Percentiles rank a stretch among this genome's conserved stretches.
Conservation (phyloP, 2,797 vertebrate genomes). For the Sciurus vulgaris region DNA sequence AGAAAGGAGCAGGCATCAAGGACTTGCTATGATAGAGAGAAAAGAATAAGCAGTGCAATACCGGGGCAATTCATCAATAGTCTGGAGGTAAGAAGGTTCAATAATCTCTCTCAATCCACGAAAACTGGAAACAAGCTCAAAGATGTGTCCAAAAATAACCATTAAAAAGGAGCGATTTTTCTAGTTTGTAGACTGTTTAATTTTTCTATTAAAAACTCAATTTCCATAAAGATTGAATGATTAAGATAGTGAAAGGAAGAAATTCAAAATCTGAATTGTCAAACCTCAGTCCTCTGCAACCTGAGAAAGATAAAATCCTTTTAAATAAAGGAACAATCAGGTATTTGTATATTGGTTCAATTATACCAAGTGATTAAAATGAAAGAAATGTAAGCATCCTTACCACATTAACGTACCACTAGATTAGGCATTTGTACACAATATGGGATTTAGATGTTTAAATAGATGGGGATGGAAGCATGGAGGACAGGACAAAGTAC, state of each 20-base stretch:
- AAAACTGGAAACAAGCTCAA: slow-evolving; percentile 36
- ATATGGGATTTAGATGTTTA: neutral
- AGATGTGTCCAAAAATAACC: slow-evolving; percentile 38
- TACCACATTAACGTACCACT: neutral
- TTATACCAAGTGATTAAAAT: slow-evolving; percentile 31
- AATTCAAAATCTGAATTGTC: slow-evolving; percentile 8
- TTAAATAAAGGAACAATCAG: slow-evolving; percentile 12
- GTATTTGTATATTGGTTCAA: neutral
- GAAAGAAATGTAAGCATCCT: neutral
- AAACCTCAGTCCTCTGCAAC: slow-evolving; percentile 42
- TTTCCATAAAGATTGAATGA: slow-evolving; percentile 21
- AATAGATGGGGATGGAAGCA: neutral
- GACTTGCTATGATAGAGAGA: neutral
- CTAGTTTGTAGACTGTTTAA: neutral
- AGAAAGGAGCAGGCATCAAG: neutral
- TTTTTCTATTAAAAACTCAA: slow-evolving; percentile 34
- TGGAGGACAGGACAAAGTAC: slow-evolving; percentile 28
- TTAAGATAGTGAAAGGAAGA: neutral
- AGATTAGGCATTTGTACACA: neutral
- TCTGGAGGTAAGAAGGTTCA: neutral
- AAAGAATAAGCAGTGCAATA: neutral
- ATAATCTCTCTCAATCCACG: neutral
- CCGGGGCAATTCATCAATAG: neutral
- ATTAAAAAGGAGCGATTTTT: slow-evolving; percentile 43
- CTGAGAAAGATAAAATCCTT: slow-evolving; percentile 45